A percentile compares a stretch with the other conserved stretches of the same genome.
phyloP scores from a whole-genome alignment of 2,113 vertebrate genomes.

The Eurypyga helias region DNA sequence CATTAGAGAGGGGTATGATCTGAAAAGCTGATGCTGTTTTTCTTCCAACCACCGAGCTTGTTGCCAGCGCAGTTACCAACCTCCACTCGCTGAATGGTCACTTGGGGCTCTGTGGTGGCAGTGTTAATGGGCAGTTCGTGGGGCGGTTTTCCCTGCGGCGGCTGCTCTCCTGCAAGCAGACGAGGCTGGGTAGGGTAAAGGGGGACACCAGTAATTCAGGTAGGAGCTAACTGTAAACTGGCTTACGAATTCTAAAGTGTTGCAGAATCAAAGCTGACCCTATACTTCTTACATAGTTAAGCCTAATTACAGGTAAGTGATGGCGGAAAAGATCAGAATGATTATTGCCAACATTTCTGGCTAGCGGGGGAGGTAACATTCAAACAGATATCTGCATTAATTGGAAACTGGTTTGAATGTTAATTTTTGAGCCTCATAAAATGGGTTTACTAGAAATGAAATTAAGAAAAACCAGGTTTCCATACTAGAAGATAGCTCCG shows the following conservation, averaged over 20 bases:
- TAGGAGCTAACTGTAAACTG: not conserved
- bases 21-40: constrained; percentile 52
- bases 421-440: not conserved
- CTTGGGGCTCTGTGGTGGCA: not conserved
- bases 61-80: constrained; percentile 35
- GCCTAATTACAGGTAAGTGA: not conserved
- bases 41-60: constrained; percentile 8
- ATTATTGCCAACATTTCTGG: not conserved
- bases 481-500: accelerated
- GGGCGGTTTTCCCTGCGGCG: not conserved
- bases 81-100: not conserved
- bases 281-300: not conserved
- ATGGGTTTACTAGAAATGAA: not conserved
- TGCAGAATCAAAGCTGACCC: not conserved
- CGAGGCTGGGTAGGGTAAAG: not conserved
- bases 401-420: not conserved
- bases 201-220: not conserved
- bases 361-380: not conserved
- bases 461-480: not conserved
- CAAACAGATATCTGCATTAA: not conserved
- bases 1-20: constrained; percentile 32
- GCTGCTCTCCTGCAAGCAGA: not conserved
- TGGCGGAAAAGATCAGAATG: not conserved
- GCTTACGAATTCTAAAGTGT: not conserved
- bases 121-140: not conserved